These are phyloP conservation scores for Poecilobothrus nobilitatus DNA, from an alignment of 2,888 invertebrate species.

Conservation along the genomic window DNA sequence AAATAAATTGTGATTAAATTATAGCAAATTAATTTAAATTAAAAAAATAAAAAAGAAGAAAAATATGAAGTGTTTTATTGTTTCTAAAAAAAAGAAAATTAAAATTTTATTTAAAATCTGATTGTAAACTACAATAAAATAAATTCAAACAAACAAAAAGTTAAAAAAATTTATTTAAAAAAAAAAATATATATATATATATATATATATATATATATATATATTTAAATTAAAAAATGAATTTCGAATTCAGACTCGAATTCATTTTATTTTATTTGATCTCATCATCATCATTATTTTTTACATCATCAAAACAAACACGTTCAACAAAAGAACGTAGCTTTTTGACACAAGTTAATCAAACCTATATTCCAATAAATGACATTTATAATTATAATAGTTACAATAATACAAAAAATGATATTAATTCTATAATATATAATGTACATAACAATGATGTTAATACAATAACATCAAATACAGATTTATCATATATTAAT, in stretches of 20 bases:
- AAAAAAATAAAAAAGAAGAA: not conserved
- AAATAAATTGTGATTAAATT: not conserved
- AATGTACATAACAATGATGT: too few species aligned
- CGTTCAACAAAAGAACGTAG: not conserved
- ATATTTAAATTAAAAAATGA: not conserved
- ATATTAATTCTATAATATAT: too few species aligned
- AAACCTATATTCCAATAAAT: not conserved
- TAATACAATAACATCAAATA: too few species aligned
- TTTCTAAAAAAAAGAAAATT: not conserved
- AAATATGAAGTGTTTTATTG: not conserved
- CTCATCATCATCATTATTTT: constrained; percentile 1
- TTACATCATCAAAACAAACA: not conserved
- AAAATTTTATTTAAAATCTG: not conserved
- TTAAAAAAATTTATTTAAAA: not conserved
- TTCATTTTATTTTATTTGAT: constrained; percentile 4
- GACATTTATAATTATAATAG: not conserved
- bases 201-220: too few species aligned
- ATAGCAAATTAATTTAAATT: not conserved
- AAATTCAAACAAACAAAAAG: not conserved
- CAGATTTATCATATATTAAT: constrained; percentile 24
- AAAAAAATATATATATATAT: not conserved
- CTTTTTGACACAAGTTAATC: not conserved
- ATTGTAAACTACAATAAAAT: not conserved
- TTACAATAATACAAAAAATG: too few species aligned
- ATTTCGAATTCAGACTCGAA: not conserved